A percentile compares a stretch with the other conserved stretches of the same genome.
phyloP scores from a whole-genome alignment of 1,140 invertebrate species.

The Dinothrombium tinctorium region DNA sequence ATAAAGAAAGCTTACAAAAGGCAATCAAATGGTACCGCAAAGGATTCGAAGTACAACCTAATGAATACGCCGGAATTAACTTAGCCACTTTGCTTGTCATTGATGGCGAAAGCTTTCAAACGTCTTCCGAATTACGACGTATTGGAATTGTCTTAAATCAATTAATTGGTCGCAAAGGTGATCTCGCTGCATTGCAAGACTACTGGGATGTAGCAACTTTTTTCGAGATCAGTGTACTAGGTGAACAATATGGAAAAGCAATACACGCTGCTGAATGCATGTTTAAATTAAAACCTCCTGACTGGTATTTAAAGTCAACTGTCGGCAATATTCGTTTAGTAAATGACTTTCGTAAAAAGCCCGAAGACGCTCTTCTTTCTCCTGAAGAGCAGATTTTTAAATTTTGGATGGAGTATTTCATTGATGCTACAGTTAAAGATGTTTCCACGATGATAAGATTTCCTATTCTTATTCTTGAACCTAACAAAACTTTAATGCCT shows the following conservation, averaged over 20 bases:
- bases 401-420: conserved; percentile 98
- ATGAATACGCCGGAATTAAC: conserved; percentile 98
- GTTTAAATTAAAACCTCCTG: conserved; percentile 94
- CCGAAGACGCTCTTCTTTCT: conserved; percentile 27
- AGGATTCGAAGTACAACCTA: conserved; percentile 90
- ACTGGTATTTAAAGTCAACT: conserved; percentile 94
- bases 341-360: conserved; percentile 58
- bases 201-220: conserved; percentile 99
- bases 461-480: conserved; percentile 74
- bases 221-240: conserved; percentile 93
- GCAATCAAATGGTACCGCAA: conserved; percentile 96
- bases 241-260: conserved; percentile 88
- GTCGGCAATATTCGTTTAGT: conserved; percentile 93
- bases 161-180: conserved; percentile 92
- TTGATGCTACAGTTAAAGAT: conserved; percentile 61
- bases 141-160: conserved; percentile 86
- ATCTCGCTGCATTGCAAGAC: conserved; percentile 66
- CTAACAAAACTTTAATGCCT: conserved; percentile 73
- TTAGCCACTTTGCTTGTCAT: conserved; percentile 92
- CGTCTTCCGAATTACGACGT: conserved; percentile 67
- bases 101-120: conserved; percentile 79
- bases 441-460: conserved; percentile 58
- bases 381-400: conserved; percentile 68
- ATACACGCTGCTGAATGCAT: conserved; percentile 94
- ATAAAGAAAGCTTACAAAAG: conserved; percentile 61